Conservation (phyloP, 2,888 invertebrate species). For the Pemphredon lugubris region DNA sequence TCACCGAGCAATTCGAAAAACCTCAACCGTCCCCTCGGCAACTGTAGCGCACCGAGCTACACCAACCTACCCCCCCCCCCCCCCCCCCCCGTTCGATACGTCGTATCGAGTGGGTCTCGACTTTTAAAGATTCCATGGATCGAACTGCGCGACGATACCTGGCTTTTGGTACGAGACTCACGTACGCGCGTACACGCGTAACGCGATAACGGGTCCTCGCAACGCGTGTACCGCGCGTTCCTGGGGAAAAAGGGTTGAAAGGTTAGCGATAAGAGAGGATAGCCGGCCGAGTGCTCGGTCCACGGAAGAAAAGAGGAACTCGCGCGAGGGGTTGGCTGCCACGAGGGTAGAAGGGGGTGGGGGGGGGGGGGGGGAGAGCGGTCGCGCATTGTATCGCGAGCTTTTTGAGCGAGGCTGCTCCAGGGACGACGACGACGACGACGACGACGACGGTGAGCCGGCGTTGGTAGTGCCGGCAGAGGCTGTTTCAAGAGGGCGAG, state of each 20-base stretch:
- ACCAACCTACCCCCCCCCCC: no score
- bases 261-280: conserved; percentile 62
- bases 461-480: conserved; percentile 58
- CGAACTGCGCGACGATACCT: conserved; percentile 51
- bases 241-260: conserved; percentile 66
- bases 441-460: conserved; percentile 51
- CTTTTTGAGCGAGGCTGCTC: conserved; percentile 68
- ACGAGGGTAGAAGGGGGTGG: conserved; percentile 25
- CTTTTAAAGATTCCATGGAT: conserved; percentile 64
- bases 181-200: no score
- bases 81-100: no score
- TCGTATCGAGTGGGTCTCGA: no score
- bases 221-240: conserved; percentile 21
- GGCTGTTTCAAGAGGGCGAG: conserved; percentile 57
- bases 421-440: conserved; percentile 54
- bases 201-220: conserved; percentile 1
- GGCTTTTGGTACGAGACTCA: conserved; percentile 51
- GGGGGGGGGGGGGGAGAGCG: conserved; percentile 32
- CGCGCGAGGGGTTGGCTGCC: conserved; percentile 29
- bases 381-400: conserved; percentile 72
- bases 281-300: conserved; percentile 48
- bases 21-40: not conserved
- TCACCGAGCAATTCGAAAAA: not conserved
- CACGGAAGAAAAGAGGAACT: conserved; percentile 61
- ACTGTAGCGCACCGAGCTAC: conserved; percentile 23